Conservation (phyloP, 2,888 invertebrate genomes). For the Cylindroiulus punctatus region DNA sequence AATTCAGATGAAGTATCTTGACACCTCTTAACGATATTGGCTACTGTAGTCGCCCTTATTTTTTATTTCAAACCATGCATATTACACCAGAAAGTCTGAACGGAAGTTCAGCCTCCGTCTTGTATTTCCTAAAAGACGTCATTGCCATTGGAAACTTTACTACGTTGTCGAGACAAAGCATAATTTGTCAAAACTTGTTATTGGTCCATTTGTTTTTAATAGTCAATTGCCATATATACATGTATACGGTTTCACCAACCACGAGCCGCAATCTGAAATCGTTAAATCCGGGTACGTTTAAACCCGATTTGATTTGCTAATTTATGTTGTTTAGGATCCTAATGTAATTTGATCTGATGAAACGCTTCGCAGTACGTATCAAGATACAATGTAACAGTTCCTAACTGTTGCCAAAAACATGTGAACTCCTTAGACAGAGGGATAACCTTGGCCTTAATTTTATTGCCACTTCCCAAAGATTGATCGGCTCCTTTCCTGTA, state of each 20-base stretch:
- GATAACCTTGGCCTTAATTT: constrained; percentile 16
- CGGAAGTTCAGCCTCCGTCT: neutral
- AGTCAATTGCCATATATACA: neutral
- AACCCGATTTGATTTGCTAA: neutral
- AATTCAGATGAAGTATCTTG: neutral
- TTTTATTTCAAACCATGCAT: neutral
- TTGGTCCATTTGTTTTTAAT: neutral
- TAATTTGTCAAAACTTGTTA: neutral
- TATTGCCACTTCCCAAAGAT: neutral
- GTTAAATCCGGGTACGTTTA: constrained; percentile 6
- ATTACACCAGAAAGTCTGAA: neutral
- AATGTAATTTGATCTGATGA: neutral
- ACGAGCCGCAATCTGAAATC: neutral
- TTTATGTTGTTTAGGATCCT: neutral
- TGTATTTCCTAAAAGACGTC: constrained; percentile 37
- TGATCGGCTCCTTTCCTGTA: constrained; percentile 21
- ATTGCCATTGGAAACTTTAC: neutral
- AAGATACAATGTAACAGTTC: constrained; percentile 9
- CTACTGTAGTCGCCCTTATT: neutral
- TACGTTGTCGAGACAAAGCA: neutral
- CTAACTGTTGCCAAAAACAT: neutral
- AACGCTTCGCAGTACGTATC: neutral
- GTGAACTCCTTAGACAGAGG: constrained; percentile 1
- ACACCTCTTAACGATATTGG: no score
- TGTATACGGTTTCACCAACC: neutral